Evolutionary conservation across 2,113 vertebrate species (phyloP), one percentile per base, ranked within the genome.

Genomic region (Pongo pygmaeus): DNA sequence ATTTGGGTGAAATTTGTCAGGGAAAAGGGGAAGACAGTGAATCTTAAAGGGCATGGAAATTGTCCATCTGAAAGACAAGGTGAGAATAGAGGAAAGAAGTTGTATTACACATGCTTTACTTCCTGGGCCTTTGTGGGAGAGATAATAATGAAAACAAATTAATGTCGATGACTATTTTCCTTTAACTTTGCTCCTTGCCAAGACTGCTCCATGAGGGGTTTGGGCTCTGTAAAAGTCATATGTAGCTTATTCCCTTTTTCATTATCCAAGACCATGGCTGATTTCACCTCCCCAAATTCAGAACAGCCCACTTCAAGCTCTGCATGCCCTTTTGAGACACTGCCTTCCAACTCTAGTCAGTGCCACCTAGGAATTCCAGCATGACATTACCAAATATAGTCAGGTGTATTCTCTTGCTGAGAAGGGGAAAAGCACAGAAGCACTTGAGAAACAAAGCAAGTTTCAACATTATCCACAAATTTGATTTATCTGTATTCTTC

Each of bases 401-500:
- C 50, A 77, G 22, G n/a, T n/a, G 40, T 8, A 16, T 75, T 79
- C 22, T 52, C 46, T 25, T 72, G 3, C 78, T 86, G 18, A n/a
- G 83, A 93, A 61, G 32, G 20, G 43, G 30, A 25, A 25, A 85
- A 81, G 16, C 32, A 85, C 10, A 57, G 40, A 59, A 89, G 35
- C 74, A 83, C 38, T 79, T 67, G 38, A 84, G 95, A 93, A 52
- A 16, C 43, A 89, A 95, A 64, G 46, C 40, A 61, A 59, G 48
- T 67, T 86, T 70, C 14, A 94, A 32, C 11, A 80, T 89, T 88
- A 75, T 32, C 59, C 50, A 55, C 61, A 89, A 48, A 84, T 93
- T 75, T 89, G 67, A 94, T 77, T 86, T 84, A 69, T 79, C 59
- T 70, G 10, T 94, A 95, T 57, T 93, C 40, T 57, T 67, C 59